Evolutionary conservation across 2,113 vertebrate species (phyloP), one percentile per base, ranked within the genome.

Genomic region (Abramis brama): DNA sequence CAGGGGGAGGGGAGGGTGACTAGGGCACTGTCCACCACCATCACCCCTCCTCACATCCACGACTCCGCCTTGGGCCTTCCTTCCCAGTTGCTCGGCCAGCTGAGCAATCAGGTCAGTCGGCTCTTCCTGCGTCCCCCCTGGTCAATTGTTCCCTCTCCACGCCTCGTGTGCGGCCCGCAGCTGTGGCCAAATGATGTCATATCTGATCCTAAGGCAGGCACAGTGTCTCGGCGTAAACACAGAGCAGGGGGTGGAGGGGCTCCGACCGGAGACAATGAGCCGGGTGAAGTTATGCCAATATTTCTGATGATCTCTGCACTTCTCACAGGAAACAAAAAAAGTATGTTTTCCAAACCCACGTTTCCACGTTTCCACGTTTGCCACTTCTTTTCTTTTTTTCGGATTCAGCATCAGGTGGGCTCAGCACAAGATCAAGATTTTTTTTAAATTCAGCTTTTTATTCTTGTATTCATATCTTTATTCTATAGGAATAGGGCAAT

Each of bases 51-150:
- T 91, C 89, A 92, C 90, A 91, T 91, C 88, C 88, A 89, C 86
- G 89, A 89, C 78, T 91, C 92, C 85, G 92, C 92, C 93, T 93
- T 84, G 85, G 86, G 92, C 90, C 92, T 94, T 91, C 82, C 93
- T 94, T 90, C 88, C 92, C 92, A 84, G 86, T 88, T 85, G 87
- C 88, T 88, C 87, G 87, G 87, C 92, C 93, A 94, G 94, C 93
- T 94, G 94, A 95, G 94, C 93, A 94, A 94, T 95, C 95, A 94
- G 94, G 94, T 94, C 94, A 94, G 68, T 76, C 85, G 30, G 73
- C 60, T 90, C 75, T 89, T 90, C 89, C 89, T 82, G 85, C 39
- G 80, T 90, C 85, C 77, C 87, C 89, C 84, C 88, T 85, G 87
- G 84, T 88, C 85, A 79, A 91, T 87, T 88, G 88, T 88, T 85